phyloP scores from a whole-genome alignment of 2,888 invertebrate genomes.

The Gnatocerus cornutus region DNA sequence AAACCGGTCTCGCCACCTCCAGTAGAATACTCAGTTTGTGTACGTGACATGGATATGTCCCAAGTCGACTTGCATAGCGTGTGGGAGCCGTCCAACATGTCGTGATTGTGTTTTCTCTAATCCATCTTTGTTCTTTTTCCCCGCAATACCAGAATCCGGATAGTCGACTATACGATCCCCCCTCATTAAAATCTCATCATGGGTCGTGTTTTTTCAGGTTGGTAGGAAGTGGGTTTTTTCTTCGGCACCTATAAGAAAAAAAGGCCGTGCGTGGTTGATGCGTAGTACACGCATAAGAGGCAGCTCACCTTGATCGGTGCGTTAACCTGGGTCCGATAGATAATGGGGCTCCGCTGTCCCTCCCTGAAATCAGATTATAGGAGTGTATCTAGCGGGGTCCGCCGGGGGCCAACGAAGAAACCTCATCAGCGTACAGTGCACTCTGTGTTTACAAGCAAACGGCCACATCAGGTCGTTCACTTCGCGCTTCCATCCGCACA shows the following conservation, averaged over 20 bases:
- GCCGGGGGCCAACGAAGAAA: slow-evolving; percentile 40
- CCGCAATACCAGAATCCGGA: background rate
- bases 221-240: slow-evolving; percentile 35
- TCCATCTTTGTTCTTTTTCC: slow-evolving; percentile 9
- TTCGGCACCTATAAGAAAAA: background rate
- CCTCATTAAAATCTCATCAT: slow-evolving; percentile 44
- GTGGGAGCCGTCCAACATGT: slow-evolving; percentile 32
- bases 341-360: slow-evolving; percentile 47
- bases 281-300: slow-evolving; percentile 55
- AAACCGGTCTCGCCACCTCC: slow-evolving; percentile 39
- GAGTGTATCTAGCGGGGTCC: slow-evolving; percentile 38
- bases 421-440: slow-evolving; percentile 46
- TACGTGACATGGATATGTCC: slow-evolving; percentile 42
- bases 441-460: slow-evolving; percentile 53
- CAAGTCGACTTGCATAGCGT: slow-evolving; percentile 23
- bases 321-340: slow-evolving; percentile 59
- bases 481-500: slow-evolving; percentile 56
- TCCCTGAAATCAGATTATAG: slow-evolving; percentile 48
- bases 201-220: slow-evolving; percentile 10
- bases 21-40: slow-evolving; percentile 30
- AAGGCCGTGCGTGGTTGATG: slow-evolving; percentile 44
- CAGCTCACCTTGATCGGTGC: slow-evolving; percentile 63
- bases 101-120: slow-evolving; percentile 18
- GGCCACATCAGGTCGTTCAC: slow-evolving; percentile 59
- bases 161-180: background rate